These are phyloP conservation scores for Tychaedon coryphoeus DNA, from an alignment of 2,113 vertebrate species.

Conservation along the genomic window DNA sequence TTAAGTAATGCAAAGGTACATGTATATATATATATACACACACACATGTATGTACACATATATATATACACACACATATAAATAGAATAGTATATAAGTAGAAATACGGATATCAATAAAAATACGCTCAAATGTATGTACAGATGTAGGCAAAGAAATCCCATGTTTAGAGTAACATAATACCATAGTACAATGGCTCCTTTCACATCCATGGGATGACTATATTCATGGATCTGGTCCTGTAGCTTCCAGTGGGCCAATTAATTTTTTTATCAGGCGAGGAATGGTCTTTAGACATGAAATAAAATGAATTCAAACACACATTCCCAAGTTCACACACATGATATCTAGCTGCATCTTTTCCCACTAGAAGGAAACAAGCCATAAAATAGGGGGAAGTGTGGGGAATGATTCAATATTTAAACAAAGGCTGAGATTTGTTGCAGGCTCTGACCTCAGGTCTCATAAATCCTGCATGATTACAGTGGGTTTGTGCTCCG, in stretches of 20 bases:
- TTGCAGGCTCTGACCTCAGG: neutral
- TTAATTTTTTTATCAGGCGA: neutral
- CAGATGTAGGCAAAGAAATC: neutral
- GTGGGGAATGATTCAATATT: neutral
- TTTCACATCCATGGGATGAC: neutral
- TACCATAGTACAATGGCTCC: neutral
- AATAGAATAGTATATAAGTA: neutral
- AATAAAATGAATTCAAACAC: neutral
- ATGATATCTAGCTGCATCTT: neutral
- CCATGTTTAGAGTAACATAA: neutral
- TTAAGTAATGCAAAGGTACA: neutral
- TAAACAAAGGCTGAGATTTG: neutral
- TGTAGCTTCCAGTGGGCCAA: neutral
- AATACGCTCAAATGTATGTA: neutral
- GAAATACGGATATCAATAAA: neutral
- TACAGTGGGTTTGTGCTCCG: neutral
- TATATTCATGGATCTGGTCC: neutral
- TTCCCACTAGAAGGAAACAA: neutral
- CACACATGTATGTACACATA: neutral
- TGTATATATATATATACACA: neutral
- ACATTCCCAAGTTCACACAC: neutral
- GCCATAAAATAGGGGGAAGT: neutral
- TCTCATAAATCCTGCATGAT: neutral
- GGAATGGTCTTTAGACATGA: neutral
- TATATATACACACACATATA: too few species aligned